Percentiles rank a stretch among this genome's conserved stretches.
phyloP scores from a whole-genome alignment of 2,113 vertebrate species.

The Neolamprologus variostigma region DNA sequence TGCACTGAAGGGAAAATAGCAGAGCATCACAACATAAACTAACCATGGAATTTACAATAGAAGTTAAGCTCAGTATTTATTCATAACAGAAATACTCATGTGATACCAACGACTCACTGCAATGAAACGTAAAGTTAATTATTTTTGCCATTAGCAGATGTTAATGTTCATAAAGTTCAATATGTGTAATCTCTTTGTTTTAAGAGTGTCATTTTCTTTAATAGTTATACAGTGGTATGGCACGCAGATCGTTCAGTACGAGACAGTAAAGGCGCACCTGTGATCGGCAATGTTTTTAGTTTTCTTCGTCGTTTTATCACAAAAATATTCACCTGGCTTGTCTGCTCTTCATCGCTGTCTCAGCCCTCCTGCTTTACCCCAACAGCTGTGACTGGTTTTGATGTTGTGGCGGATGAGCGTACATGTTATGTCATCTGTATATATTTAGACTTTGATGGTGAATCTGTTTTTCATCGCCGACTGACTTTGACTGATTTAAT shows the following conservation, averaged over 20 bases:
- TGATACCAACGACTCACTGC: accelerated
- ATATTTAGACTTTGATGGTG: background rate
- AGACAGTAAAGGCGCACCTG: accelerated
- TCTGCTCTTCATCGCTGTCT: background rate
- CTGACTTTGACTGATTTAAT: background rate
- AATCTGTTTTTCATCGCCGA: background rate
- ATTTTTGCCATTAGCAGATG: background rate
- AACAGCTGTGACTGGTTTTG: background rate
- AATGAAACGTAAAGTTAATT: background rate
- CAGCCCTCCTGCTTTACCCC: background rate
- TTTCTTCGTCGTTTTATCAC: background rate
- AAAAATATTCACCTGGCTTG: background rate
- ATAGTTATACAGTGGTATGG: background rate
- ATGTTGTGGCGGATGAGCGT: background rate
- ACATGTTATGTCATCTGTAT: background rate
- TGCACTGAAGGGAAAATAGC: background rate
- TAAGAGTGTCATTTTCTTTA: background rate
- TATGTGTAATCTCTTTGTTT: background rate
- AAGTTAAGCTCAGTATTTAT: background rate
- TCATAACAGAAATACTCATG: background rate
- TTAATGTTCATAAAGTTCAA: background rate
- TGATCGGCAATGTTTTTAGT: accelerated
- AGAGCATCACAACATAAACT: background rate
- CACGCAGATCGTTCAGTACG: accelerated
- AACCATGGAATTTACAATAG: background rate